These are phyloP conservation scores for Drosophila sturtevanti DNA, from an alignment of 1,140 invertebrate species.

Conservation along the genomic window DNA sequence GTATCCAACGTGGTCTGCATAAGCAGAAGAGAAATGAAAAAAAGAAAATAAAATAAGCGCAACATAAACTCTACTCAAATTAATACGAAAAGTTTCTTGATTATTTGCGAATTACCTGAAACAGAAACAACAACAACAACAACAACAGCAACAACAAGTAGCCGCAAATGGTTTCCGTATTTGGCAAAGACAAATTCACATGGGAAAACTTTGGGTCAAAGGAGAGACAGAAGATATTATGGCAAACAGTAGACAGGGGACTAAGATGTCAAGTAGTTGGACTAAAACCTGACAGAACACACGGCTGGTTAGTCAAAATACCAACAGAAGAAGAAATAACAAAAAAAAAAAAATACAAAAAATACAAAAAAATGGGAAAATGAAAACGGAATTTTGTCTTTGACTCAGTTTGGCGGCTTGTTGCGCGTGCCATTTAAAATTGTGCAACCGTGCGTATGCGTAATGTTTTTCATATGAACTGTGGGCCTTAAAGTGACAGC, in stretches of 20 bases:
- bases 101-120: constrained; percentile 77
- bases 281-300: constrained; percentile 63
- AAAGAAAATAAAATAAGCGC: constrained; percentile 12
- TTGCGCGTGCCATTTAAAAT: constrained; percentile 78
- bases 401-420: constrained; percentile 46
- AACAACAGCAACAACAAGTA: constrained; percentile 21
- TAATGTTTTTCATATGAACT: constrained; percentile 80
- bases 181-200: constrained; percentile 48
- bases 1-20: constrained; percentile 64
- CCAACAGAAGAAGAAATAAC: constrained; percentile 31
- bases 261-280: constrained; percentile 68
- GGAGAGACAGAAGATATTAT: not conserved
- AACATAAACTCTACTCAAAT: constrained; percentile 48
- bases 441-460: constrained; percentile 79
- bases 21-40: constrained; percentile 27
- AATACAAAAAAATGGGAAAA: constrained; percentile 4
- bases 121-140: constrained; percentile 24
- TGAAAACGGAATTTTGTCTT: constrained; percentile 17
- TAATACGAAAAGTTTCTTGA: constrained; percentile 79
- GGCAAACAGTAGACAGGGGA: not conserved
- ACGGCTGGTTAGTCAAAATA: constrained; percentile 72
- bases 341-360: constrained; percentile 27
- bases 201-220: constrained; percentile 70
- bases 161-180: constrained; percentile 65
- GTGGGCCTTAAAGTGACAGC: constrained; percentile 62